A percentile compares a stretch with the other conserved stretches of the same genome.
These are phyloP conservation scores for Drosophila santomea DNA, from an alignment of 1,140 invertebrate species.

Conservation along the genomic window DNA sequence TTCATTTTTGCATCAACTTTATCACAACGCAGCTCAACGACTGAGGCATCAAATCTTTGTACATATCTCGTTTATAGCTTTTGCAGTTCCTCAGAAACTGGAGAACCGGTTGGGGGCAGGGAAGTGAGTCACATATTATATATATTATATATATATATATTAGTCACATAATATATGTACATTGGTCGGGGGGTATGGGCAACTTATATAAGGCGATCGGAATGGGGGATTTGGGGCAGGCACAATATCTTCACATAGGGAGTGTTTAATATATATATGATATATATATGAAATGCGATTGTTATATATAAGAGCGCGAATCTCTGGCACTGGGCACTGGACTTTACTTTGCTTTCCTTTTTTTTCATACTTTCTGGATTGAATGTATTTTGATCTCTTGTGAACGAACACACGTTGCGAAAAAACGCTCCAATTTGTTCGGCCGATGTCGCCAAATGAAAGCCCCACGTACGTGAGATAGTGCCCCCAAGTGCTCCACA, in stretches of 20 bases:
- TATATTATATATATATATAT: not conserved
- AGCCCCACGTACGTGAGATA: conserved; percentile 23
- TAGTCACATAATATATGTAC: not conserved
- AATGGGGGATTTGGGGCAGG: not conserved
- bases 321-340: conserved; percentile 58
- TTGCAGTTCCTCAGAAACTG: not conserved
- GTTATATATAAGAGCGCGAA: conserved; percentile 1
- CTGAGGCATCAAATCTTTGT: conserved; percentile 22
- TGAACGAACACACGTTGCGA: conserved; percentile 46
- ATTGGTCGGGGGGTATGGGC: not conserved
- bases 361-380: not conserved
- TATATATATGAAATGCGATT: not conserved
- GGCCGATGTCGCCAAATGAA: conserved; percentile 55
- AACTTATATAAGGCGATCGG: conserved; percentile 5
- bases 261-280: not conserved
- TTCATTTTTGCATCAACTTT: conserved; percentile 20
- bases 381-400: conserved; percentile 2
- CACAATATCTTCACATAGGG: conserved; percentile 16
- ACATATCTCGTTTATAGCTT: not conserved
- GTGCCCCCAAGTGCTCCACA: no score
- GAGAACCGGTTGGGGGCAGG: not conserved
- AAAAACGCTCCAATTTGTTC: conserved; percentile 42
- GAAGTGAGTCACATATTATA: not conserved
- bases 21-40: conserved; percentile 32
- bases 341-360: conserved; percentile 16